Conservation (phyloP, 2,113 vertebrate genomes). For the Cyprinus carpio region DNA sequence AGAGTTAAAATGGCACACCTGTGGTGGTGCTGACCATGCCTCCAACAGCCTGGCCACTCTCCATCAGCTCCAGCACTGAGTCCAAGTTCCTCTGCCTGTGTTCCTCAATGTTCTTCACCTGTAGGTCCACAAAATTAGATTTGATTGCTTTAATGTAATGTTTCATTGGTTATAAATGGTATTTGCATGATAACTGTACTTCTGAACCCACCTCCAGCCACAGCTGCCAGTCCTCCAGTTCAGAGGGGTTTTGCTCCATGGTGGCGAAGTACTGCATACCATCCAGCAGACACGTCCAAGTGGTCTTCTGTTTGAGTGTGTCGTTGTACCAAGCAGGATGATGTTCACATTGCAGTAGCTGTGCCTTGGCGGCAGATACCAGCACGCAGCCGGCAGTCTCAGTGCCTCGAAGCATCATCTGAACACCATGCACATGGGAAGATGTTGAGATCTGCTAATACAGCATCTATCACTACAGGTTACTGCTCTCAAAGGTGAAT, state of each 20-base stretch:
- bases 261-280: conserved; percentile 99
- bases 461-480: neutral
- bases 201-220: conserved; percentile 85
- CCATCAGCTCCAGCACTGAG: conserved; percentile 96
- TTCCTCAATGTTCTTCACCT: conserved; percentile 99
- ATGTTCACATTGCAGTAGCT: conserved; percentile 95
- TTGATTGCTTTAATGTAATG: neutral
- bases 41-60: conserved; percentile 95
- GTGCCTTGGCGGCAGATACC: conserved; percentile 93
- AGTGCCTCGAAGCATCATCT: conserved; percentile 96
- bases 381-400: conserved; percentile 96
- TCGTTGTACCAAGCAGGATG: conserved; percentile 95
- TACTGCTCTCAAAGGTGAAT: neutral
- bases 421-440: neutral
- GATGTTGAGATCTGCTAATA: neutral
- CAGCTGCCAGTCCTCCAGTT: conserved; percentile 88
- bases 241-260: conserved; percentile 87
- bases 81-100: conserved; percentile 90
- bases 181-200: neutral
- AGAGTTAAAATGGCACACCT: conserved; percentile 72
- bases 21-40: conserved; percentile 98
- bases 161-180: neutral
- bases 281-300: conserved; percentile 94
- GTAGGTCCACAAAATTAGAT: conserved; percentile 25
- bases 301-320: conserved; percentile 95